Conservation (phyloP, 2,888 invertebrate species). For the Spisula subtruncata region DNA sequence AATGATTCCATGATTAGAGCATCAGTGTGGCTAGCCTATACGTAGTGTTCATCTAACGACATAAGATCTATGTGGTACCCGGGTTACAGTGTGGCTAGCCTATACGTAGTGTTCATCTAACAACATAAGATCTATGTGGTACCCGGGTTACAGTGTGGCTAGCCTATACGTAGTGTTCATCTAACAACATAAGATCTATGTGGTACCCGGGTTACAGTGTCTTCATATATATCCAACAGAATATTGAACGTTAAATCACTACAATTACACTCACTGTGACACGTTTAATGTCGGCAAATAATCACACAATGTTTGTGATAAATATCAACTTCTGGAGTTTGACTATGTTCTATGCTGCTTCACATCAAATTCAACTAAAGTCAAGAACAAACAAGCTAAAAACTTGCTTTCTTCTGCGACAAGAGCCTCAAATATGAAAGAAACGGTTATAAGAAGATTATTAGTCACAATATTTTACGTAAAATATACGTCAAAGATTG, state of each 20-base stretch:
- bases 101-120: not conserved
- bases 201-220: not conserved
- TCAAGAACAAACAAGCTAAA: too few relatives aligned
- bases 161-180: not conserved
- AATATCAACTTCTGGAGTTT: not conserved
- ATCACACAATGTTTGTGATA: not conserved
- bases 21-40: not conserved
- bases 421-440: too few relatives aligned
- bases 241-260: not conserved
- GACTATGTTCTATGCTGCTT: not conserved
- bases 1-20: conserved; percentile 19
- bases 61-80: too few relatives aligned
- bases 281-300: not conserved
- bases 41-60: not conserved
- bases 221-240: not conserved
- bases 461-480: not conserved
- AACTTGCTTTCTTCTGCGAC: too few relatives aligned
- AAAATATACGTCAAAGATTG: not conserved
- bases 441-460: not conserved
- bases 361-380: too few relatives aligned
- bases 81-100: not conserved
- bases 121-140: too few relatives aligned
- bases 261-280: not conserved
- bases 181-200: not conserved
- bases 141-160: too few relatives aligned